Evolutionary conservation across 92 coral and sea anemone genomes (phyloP), one percentile per base, ranked within the genome.

Genomic region (Diadumene lineata): DNA sequence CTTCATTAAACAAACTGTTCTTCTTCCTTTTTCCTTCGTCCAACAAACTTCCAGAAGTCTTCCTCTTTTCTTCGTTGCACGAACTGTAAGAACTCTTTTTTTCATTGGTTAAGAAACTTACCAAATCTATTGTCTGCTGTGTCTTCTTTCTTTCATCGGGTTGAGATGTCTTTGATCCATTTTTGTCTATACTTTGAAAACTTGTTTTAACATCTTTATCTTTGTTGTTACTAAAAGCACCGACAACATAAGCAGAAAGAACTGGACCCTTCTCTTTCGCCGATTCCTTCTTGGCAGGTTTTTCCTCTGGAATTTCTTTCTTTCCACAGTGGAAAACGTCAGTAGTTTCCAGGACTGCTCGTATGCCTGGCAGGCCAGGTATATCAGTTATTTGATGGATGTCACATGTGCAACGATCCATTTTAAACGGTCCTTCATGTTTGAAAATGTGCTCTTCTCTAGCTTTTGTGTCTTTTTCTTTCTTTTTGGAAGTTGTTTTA

Each of bases 191-290:
- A n/a, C n/a, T n/a, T n/a, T n/a, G n/a, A n/a, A n/a, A n/a, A n/a
- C n/a, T 30, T 4, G 68, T 28, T 62, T 62, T 62, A n/a, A n/a
- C n/a, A n/a, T n/a, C n/a, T 9, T 29, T 30, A 62, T 69, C 60
- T 10, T 43, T 28, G 1, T 73, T 44, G 8, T 38, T 73, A 55
- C 34, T 7, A 69, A 55, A 6, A 4, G 58, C 11, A 8, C 78
- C 79, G 70, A 43, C n/a, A 74, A 61, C 13, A 70, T 23, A 61
- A 74, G n/a, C n/a, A n/a, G n/a, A n/a, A n/a, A n/a, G n/a, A n/a
- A n/a, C n/a, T n/a, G n/a, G 70, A 2, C 70, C 60, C 31, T 44
- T 34, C 15, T 44, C 79, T 13, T 61, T 32, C 11, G n/a, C 31
- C 26, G 29, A 31, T 17, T 31, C 46, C 43, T 68, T 38, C 38